Base-by-base conservation (phyloP, 2,113 vertebrate species). In the Nicator chloris region DNA sequence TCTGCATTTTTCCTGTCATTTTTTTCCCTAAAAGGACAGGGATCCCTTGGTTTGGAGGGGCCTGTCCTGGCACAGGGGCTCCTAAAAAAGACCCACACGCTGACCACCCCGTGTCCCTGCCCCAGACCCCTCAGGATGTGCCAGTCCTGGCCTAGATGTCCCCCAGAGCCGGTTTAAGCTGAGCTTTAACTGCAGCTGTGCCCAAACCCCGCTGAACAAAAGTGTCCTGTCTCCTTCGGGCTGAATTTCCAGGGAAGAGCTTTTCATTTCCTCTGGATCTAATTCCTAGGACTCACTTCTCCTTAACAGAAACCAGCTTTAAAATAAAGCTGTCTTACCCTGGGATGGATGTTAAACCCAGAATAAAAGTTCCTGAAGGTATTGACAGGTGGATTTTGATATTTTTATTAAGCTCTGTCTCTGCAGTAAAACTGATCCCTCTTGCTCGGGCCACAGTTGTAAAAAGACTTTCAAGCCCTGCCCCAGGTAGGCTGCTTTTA, bases 361-460 rank as follows among this genome's bases (percentile, higher is more conserved):
- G 64, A 45, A 63, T 73, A n/a, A 88, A 92, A 90, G 33, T 10
- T 50, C 40, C 71, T 57, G 59, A 19, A 45, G 4, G 2, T 44
- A 79, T 5, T 95, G 95, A 92, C 94, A 95, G 66, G 53, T 78
- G 72, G 70, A 22, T 78, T 83, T 81, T 18, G 82, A 35, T 53
- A 7, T n/a, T 93, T 95, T 94, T 93, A 93, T 95, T 60, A 50
- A 73, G 93, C 50, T 73, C 93, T 85, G 59, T 45, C 90, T 69
- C 79, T 66, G 68, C 54, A 45, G 63, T 85, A 80, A 81, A 93
- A 86, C 60, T 49, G 4, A 63, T 54, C 39, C 15, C 33, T 51
- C 83, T 21, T 47, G 64, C 72, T 84, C 16, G 2, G 31, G 68
- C 68, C 1, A 2, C 37, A 11, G 75, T 9, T 90, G 78, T 86